These are phyloP conservation scores for Pristionchus mayeri DNA, from an alignment of 2,888 invertebrate species.

Conservation along the genomic window DNA sequence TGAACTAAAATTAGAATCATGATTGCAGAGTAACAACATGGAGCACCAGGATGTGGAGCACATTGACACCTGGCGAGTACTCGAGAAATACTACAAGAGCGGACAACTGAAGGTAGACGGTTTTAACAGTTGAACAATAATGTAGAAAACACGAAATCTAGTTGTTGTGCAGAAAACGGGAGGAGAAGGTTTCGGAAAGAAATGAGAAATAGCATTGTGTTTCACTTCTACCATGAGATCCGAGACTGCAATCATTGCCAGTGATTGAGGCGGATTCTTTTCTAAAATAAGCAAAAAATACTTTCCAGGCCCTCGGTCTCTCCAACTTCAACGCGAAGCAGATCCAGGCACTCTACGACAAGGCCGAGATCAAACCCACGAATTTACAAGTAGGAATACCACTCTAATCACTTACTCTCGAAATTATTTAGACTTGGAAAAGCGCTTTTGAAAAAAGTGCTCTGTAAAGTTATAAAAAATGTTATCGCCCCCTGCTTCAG, in stretches of 20 bases:
- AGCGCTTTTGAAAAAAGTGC: neutral
- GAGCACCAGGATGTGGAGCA: constrained; percentile 54
- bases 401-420: neutral
- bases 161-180: neutral
- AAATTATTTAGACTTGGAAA: neutral
- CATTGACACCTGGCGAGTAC: constrained; percentile 68
- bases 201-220: neutral
- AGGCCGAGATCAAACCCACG: constrained; percentile 69
- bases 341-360: constrained; percentile 69
- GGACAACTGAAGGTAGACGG: constrained; percentile 58
- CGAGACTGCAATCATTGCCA: neutral
- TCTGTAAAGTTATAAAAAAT: neutral
- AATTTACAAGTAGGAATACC: constrained; percentile 67
- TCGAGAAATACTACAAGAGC: constrained; percentile 66
- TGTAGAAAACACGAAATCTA: neutral
- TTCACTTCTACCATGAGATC: neutral
- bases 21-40: too few relatives aligned
- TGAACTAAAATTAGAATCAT: too few relatives aligned
- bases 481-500: constrained; percentile 73
- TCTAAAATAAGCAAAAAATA: neutral
- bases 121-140: neutral
- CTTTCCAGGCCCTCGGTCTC: constrained; percentile 64
- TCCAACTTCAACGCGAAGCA: constrained; percentile 72
- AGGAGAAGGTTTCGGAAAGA: too few relatives aligned
- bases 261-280: too few relatives aligned